These are phyloP conservation scores for Penaeus japonicus DNA, from an alignment of 1,140 invertebrate genomes.

Conservation along the genomic window DNA sequence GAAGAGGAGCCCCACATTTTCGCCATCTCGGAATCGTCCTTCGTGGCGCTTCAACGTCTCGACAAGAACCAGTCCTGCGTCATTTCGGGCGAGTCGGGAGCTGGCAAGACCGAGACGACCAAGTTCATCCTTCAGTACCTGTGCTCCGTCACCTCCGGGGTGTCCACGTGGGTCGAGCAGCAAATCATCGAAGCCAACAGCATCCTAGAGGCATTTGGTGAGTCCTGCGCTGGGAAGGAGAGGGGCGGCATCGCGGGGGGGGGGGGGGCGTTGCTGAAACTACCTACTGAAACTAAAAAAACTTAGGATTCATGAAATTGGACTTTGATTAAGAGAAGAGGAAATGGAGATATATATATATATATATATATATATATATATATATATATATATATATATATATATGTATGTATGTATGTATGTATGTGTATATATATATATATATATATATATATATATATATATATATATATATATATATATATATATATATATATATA, in stretches of 20 bases:
- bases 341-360: no score
- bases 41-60: constrained; percentile 70
- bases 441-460: no score
- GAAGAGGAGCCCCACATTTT: constrained; percentile 87
- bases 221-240: constrained; percentile 59
- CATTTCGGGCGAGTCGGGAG: constrained; percentile 97
- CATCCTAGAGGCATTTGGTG: constrained; percentile 91
- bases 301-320: no score
- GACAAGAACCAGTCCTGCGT: constrained; percentile 84
- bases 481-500: no score
- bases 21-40: constrained; percentile 87
- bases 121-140: constrained; percentile 95
- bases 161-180: constrained; percentile 92
- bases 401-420: no score
- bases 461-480: no score
- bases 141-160: constrained; percentile 88
- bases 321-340: no score
- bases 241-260: neutral
- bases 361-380: no score
- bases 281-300: no score
- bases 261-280: neutral
- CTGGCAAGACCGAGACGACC: constrained; percentile 96
- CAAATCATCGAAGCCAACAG: constrained; percentile 94
- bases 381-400: no score
- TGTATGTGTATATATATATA: no score